Evolutionary conservation across 2,888 invertebrate genomes (phyloP).

Genomic region (Bugula neritina): DNA sequence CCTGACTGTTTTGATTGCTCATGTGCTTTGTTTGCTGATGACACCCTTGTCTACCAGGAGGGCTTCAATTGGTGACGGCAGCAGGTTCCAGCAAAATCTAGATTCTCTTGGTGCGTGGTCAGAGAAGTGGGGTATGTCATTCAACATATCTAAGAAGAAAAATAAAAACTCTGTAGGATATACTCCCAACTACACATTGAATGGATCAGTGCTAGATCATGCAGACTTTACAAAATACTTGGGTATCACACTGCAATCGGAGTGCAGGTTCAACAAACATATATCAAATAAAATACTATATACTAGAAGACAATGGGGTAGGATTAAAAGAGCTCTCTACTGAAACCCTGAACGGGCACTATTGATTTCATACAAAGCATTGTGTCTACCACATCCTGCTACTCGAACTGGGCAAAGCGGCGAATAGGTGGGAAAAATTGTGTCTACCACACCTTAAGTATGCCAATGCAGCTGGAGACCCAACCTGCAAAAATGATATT

Average conservation of each 20-base stretch:
- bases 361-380: not conserved
- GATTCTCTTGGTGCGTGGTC: not conserved
- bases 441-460: not conserved
- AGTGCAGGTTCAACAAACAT: not conserved
- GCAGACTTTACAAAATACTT: too few relatives aligned
- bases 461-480: not conserved
- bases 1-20: too few relatives aligned
- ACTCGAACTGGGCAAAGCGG: too few relatives aligned
- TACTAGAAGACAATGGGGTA: not conserved
- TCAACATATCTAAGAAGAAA: slow-evolving; percentile 28
- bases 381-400: too few relatives aligned
- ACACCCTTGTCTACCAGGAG: slow-evolving; percentile 30
- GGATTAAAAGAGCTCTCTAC: not conserved
- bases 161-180: not conserved
- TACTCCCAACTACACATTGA: not conserved
- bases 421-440: too few relatives aligned
- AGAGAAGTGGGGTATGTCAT: not conserved
- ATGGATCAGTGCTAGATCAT: not conserved
- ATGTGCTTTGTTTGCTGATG: slow-evolving; percentile 32
- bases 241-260: not conserved
- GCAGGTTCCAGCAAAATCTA: not conserved
- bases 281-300: not conserved
- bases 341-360: not conserved
- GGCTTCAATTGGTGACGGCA: slow-evolving; percentile 16
- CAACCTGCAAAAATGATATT: not conserved